phyloP scores from a whole-genome alignment of 2,113 vertebrate genomes.

The Copsychus sechellarum region DNA sequence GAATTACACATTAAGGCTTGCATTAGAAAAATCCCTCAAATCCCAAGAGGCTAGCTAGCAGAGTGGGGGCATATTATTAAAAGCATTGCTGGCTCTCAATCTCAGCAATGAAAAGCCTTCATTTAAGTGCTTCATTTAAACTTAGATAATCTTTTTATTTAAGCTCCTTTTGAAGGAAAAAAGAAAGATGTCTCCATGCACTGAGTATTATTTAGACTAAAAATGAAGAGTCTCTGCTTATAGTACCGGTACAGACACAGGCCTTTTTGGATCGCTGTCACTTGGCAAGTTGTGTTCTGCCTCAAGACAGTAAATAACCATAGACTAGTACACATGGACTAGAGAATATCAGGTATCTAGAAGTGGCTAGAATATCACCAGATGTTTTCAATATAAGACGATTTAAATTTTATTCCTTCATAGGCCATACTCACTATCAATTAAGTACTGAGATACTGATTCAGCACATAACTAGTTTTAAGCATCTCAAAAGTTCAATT shows the following conservation, averaged over 20 bases:
- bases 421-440: not conserved
- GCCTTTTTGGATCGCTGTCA: not conserved
- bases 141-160: not conserved
- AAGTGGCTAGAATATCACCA: not conserved
- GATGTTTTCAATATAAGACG: not conserved
- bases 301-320: not conserved
- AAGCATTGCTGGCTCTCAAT: not conserved
- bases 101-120: not conserved
- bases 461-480: not conserved
- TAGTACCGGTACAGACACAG: not conserved
- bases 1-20: not conserved
- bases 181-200: not conserved
- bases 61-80: not conserved
- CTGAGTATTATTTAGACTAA: not conserved
- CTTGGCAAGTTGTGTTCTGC: not conserved
- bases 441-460: not conserved
- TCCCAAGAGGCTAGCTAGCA: not conserved
- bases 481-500: not conserved
- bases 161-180: not conserved
- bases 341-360: not conserved
- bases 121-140: constrained; percentile 12
- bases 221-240: not conserved
- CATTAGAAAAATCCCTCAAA: not conserved
- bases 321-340: not conserved
- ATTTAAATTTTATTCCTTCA: not conserved